Evolutionary conservation across 2,113 vertebrate genomes (phyloP).

Genomic region (Burhinus oedicnemus): DNA sequence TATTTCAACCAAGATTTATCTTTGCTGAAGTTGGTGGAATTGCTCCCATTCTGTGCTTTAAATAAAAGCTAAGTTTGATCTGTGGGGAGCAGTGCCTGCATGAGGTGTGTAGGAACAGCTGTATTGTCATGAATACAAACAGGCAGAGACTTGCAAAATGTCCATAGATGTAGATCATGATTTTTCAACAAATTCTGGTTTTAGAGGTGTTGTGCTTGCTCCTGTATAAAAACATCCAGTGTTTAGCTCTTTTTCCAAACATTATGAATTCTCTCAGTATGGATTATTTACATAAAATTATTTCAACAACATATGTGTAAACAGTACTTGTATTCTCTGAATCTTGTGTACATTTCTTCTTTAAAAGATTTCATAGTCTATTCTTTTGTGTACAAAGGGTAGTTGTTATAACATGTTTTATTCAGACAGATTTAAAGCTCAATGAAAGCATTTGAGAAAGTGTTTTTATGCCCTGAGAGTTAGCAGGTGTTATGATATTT

Average conservation of each 20-base stretch:
- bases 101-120: constrained; percentile 22
- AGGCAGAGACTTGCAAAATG: constrained; percentile 37
- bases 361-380: background rate
- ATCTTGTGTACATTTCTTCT: background rate
- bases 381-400: background rate
- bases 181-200: background rate
- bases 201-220: background rate
- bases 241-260: background rate
- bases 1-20: background rate
- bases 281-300: background rate
- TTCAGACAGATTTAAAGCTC: constrained; percentile 4
- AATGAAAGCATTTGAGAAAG: background rate
- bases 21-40: background rate
- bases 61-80: constrained; percentile 1
- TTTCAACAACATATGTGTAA: background rate
- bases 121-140: constrained; percentile 13
- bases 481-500: constrained; percentile 11
- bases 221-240: background rate
- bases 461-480: background rate
- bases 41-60: background rate
- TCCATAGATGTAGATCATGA: background rate
- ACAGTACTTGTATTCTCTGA: background rate
- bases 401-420: constrained; percentile 20
- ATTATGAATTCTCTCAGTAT: background rate
- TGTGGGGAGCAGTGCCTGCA: constrained; percentile 16